A percentile compares a stretch with the other conserved stretches of the same genome.
These are phyloP conservation scores for Sapajus apella DNA, from an alignment of 2,113 vertebrate species.

Conservation along the genomic window DNA sequence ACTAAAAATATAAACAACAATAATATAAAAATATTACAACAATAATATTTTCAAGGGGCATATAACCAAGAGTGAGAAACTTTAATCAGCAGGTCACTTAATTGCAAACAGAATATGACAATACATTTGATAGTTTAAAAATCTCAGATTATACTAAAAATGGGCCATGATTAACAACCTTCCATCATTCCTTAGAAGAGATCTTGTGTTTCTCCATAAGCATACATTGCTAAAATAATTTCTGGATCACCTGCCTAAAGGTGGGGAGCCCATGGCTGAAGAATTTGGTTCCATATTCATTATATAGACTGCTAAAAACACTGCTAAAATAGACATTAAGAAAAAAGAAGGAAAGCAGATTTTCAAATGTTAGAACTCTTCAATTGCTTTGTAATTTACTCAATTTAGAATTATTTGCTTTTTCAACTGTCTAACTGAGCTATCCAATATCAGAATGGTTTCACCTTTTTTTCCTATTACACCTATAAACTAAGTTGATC, in stretches of 20 bases:
- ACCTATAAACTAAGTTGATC: neutral
- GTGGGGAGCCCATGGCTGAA: neutral
- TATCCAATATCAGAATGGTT: slow-evolving; percentile 9
- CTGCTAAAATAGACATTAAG: neutral
- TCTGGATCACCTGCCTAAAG: slow-evolving; percentile 6
- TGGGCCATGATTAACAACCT: neutral
- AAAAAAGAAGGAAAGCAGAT: neutral
- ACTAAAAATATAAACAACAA: no score
- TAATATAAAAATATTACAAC: no score
- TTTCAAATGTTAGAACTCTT: neutral
- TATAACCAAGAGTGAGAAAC: neutral
- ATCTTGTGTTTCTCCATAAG: neutral
- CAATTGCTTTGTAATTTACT: neutral
- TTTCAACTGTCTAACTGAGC: neutral
- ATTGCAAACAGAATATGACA: neutral
- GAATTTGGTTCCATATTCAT: neutral
- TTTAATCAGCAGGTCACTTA: neutral
- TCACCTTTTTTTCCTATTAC: neutral
- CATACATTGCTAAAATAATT: neutral
- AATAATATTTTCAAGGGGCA: neutral
- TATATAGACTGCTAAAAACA: neutral
- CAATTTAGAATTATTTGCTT: slow-evolving; percentile 5
- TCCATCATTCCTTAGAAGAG: neutral
- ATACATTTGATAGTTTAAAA: neutral
- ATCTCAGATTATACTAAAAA: slow-evolving; percentile 28